Evolutionary conservation across 1,140 invertebrate species (phyloP), one percentile per base, ranked within the genome.

Genomic region (Goniozus legneri): DNA sequence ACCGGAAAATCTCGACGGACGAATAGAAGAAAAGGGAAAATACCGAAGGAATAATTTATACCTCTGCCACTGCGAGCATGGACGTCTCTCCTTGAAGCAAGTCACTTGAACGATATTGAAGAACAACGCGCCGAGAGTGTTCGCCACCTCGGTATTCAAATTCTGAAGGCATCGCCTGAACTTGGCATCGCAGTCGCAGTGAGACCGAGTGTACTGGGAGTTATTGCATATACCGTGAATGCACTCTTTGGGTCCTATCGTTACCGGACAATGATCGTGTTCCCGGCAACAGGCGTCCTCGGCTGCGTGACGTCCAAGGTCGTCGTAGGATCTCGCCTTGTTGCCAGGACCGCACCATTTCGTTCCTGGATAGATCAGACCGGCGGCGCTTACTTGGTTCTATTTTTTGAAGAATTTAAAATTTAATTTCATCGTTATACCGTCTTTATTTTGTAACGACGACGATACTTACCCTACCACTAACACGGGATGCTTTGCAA

Each of bases 291-390:
- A 91, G 1, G 71, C 69, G 64, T 91, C 88, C 46, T 87, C 83
- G 15, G 80, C 77, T 0, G 64, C 46, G 59, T 86, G 81, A 3
- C 70, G 60, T 0, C 87, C 87, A 16, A 90, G 65, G 30, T 89
- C 87, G 20, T 82, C 73, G 60, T 82, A 85, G 39, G 79, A 77
- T 0, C 54, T 56, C 1, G 86, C 82, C 8, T 77, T 66, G 47
- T 80, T 83, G 53, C 85, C 85, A 2, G 84, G 82, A 8, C 87
- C 87, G 54, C 85, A 88, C 86, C 86, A 88, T 59, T 86, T 85
- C 0, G 86, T 88, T 0, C 85, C 86, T 51, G 79, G 75, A 56
- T 81, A 82, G 22, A 81, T 73, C 13, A 74, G 18, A 12, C 73
- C 73, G 21, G 57, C 48, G 1, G 55, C 61, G 8, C 60, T 30